phyloP scores from a whole-genome alignment of 2,888 invertebrate species.

The Hemicrepidius hirtus region DNA sequence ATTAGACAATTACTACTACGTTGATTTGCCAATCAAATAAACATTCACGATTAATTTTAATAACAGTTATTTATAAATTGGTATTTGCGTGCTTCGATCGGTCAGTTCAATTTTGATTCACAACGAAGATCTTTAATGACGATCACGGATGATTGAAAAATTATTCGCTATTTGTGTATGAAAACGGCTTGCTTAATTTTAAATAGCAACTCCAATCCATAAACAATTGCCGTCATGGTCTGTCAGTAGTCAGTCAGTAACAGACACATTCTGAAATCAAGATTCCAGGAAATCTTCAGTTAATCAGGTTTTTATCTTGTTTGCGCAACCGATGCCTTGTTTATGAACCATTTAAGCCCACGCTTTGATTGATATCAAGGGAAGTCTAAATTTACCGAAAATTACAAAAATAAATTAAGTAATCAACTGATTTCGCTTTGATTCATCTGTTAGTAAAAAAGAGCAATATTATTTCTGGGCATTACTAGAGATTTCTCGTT shows the following conservation, averaged over 20 bases:
- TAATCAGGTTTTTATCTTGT: constrained; percentile 5
- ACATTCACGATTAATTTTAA: constrained; percentile 9
- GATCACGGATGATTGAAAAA: background rate
- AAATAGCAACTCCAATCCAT: background rate
- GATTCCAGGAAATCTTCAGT: background rate
- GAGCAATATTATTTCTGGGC: background rate
- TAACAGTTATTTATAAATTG: constrained; percentile 6
- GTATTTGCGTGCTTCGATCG: background rate
- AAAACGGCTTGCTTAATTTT: background rate
- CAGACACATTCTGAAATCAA: background rate
- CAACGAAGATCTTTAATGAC: constrained; percentile 13
- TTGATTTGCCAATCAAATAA: background rate
- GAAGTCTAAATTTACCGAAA: constrained; percentile 1
- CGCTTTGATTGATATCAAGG: background rate
- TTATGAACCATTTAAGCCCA: background rate
- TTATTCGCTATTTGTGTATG: constrained; percentile 4
- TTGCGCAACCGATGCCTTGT: background rate
- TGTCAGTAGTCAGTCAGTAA: constrained; percentile 16
- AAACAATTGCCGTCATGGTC: background rate
- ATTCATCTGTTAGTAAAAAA: background rate
- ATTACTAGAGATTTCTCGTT: no score
- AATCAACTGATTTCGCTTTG: background rate
- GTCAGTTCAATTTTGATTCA: background rate
- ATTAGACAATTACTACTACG: background rate
- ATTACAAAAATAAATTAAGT: background rate